Conservation (phyloP, 2,888 invertebrate genomes). For the Lasioglossum marginatum region DNA sequence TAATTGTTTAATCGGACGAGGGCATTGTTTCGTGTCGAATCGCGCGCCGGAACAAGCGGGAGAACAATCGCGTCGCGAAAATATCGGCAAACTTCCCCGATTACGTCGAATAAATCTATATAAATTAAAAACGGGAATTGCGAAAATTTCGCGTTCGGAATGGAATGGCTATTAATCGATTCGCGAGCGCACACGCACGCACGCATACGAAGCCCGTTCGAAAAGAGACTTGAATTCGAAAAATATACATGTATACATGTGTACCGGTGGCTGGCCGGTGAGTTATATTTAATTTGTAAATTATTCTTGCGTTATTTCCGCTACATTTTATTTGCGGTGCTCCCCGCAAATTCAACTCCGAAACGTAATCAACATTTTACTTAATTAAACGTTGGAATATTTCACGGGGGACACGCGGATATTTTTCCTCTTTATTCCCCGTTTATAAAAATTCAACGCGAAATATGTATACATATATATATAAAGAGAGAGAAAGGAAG, state of each 20-base stretch:
- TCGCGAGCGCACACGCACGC: neutral
- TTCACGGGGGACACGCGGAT: neutral
- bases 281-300: conserved; percentile 22
- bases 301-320: conserved; percentile 27
- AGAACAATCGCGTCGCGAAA: conserved; percentile 22
- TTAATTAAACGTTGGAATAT: conserved; percentile 36
- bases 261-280: neutral
- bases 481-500: accelerated
- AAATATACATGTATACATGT: conserved; percentile 10
- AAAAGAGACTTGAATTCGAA: conserved; percentile 6
- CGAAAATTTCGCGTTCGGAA: neutral
- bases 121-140: conserved; percentile 21
- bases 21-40: neutral
- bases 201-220: neutral
- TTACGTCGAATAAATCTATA: neutral
- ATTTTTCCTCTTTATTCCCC: conserved; percentile 5
- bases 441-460: conserved; percentile 7
- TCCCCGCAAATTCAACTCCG: conserved; percentile 1
- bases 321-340: conserved; percentile 17
- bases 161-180: neutral
- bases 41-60: too few relatives aligned
- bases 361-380: conserved; percentile 18
- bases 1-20: conserved; percentile 17
- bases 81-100: neutral
- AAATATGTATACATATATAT: neutral